These are phyloP conservation scores for Melanotaenia duboulayi DNA, from an alignment of 2,113 vertebrate genomes.

Conservation along the genomic window DNA sequence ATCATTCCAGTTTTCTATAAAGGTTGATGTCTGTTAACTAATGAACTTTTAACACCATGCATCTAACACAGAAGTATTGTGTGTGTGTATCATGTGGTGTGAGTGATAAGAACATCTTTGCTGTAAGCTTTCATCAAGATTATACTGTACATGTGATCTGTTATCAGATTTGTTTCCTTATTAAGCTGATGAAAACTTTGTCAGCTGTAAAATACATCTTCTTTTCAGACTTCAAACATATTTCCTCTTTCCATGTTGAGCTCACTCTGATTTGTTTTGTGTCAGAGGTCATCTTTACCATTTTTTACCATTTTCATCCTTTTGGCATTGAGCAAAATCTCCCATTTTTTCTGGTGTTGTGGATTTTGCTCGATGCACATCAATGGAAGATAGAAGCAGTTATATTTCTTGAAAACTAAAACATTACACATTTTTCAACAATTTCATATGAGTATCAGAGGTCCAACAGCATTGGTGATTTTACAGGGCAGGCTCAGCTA, in stretches of 20 bases:
- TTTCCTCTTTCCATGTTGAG: neutral
- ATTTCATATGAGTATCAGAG: too few relatives aligned
- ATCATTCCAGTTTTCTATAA: neutral
- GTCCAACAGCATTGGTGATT: too few relatives aligned
- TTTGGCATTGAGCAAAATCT: neutral
- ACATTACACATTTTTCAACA: too few relatives aligned
- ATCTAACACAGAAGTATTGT: neutral
- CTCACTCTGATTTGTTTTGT: neutral
- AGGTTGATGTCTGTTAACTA: neutral
- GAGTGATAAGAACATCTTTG: neutral
- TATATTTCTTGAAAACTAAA: too few relatives aligned
- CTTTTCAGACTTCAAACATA: neutral
- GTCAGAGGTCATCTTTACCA: neutral
- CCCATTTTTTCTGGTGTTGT: neutral
- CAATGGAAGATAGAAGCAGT: too few relatives aligned
- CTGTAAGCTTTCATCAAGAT: neutral
- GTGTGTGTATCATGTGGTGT: neutral
- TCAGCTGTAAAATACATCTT: slow-evolving; percentile 5
- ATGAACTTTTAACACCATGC: neutral
- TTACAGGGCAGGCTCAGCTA: too few relatives aligned
- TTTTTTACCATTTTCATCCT: too few relatives aligned
- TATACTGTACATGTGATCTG: neutral
- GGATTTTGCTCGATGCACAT: too few relatives aligned
- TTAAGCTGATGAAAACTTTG: neutral
- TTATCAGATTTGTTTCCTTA: neutral